phyloP scores from a whole-genome alignment of 2,888 invertebrate genomes.

The Apamea anceps region DNA sequence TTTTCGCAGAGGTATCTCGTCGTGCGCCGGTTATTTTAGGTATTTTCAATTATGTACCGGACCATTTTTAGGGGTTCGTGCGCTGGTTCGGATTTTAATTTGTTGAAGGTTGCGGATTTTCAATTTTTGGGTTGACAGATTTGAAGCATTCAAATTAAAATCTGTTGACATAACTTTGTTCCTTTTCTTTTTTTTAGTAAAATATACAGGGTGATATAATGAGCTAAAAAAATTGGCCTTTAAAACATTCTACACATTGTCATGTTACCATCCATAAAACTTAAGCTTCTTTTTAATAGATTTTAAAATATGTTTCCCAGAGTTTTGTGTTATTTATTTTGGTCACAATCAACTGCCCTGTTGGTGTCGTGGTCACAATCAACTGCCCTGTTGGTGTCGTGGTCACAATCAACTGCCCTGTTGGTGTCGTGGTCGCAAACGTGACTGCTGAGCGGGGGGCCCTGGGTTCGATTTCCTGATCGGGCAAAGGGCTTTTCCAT shows the following conservation, averaged over 20 bases:
- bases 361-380: too few species aligned
- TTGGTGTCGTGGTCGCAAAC: not conserved
- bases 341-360: too few species aligned
- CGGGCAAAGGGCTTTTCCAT: not conserved
- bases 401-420: not conserved
- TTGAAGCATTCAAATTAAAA: not conserved
- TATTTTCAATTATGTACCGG: conserved; percentile 86
- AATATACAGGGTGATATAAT: not conserved
- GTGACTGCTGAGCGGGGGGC: not conserved
- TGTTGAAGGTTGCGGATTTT: not conserved
- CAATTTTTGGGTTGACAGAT: not conserved
- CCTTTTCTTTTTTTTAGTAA: not conserved
- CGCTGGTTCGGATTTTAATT: not conserved
- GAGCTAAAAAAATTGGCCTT: not conserved
- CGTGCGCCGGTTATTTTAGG: conserved; percentile 82
- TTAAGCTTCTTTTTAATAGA: not conserved
- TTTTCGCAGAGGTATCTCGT: conserved; percentile 74
- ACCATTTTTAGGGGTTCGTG: conserved; percentile 55
- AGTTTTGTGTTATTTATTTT: not conserved
- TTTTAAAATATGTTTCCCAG: not conserved
- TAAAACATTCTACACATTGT: not conserved
- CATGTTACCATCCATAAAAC: not conserved
- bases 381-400: not conserved
- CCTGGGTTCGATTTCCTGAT: not conserved
- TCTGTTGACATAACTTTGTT: not conserved